Percentiles rank a stretch among this genome's conserved stretches.
Evolutionary conservation across 2,797 vertebrate species (phyloP).

Genomic region (Neoniphon sammara): DNA sequence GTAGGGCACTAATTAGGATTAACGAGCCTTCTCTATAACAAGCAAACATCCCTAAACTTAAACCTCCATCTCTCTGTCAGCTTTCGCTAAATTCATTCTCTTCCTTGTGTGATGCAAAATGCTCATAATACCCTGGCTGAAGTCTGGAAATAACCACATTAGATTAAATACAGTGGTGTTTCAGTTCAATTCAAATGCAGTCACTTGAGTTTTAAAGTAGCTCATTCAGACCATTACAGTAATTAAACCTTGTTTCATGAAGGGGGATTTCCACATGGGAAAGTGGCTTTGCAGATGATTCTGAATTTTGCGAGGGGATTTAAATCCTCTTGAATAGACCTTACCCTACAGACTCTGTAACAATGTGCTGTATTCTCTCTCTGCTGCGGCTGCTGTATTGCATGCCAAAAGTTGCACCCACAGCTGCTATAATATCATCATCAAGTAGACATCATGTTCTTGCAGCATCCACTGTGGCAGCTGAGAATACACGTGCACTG

Average conservation of each 20-base stretch:
- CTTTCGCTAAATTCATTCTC: background rate
- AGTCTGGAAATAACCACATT: background rate
- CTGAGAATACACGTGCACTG: constrained; percentile 45
- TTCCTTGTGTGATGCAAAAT: constrained; percentile 1
- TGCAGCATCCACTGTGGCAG: constrained; percentile 39
- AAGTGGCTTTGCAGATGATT: background rate
- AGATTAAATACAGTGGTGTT: background rate
- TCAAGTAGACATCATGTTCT: constrained; percentile 59
- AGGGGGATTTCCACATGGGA: background rate
- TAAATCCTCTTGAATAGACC: too few relatives aligned
- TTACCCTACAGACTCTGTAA: too few relatives aligned
- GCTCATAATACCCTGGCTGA: background rate
- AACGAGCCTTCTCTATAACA: constrained; percentile 61
- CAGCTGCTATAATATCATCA: constrained; percentile 58
- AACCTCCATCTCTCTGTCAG: constrained; percentile 43
- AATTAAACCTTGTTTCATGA: background rate
- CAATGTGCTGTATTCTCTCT: constrained; percentile 20
- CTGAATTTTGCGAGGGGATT: too few relatives aligned
- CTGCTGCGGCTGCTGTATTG: constrained; percentile 22
- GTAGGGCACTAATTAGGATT: constrained; percentile 75
- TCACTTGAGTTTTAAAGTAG: background rate
- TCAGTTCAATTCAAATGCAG: background rate
- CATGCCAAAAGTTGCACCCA: constrained; percentile 30
- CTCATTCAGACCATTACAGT: background rate
- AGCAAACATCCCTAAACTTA: constrained; percentile 43